These are phyloP conservation scores for Musca vetustissima DNA, from an alignment of 1,140 invertebrate species.

Conservation along the genomic window DNA sequence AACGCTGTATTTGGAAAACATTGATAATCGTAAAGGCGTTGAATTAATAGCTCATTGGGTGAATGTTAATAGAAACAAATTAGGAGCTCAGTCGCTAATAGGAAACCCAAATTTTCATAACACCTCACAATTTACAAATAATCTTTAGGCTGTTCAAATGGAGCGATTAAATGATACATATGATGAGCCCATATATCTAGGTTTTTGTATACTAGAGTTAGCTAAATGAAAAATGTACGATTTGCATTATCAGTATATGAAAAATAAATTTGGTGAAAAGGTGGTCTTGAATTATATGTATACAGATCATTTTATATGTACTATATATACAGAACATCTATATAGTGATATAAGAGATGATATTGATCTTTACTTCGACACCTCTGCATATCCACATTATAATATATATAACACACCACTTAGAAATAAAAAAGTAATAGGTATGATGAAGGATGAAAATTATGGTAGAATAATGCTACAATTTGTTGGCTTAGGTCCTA, in stretches of 20 bases:
- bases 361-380: conserved; percentile 40
- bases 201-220: conserved; percentile 54
- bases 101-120: conserved; percentile 54
- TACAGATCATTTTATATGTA: conserved; percentile 55
- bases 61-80: conserved; percentile 34
- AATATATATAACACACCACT: conserved; percentile 1
- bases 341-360: conserved; percentile 53
- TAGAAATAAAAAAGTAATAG: conserved; percentile 19
- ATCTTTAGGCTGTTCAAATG: conserved; percentile 52
- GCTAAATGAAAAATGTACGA: conserved; percentile 51
- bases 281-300: conserved; percentile 53
- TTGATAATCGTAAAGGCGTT: conserved; percentile 54
- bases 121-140: conserved; percentile 45
- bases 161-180: conserved; percentile 42
- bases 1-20: conserved; percentile 59
- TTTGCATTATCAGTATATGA: conserved; percentile 45
- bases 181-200: conserved; percentile 56
- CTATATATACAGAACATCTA: conserved; percentile 53
- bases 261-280: conserved; percentile 41
- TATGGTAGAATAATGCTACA: too few relatives aligned
- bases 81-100: conserved; percentile 47
- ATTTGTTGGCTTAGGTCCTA: conserved; percentile 8
- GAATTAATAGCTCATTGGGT: conserved; percentile 51
- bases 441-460: too few relatives aligned
- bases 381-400: conserved; percentile 36